Percentiles rank a stretch among this genome's conserved stretches.
Conservation (phyloP, 2,113 vertebrate genomes). For the Solea senegalensis region DNA sequence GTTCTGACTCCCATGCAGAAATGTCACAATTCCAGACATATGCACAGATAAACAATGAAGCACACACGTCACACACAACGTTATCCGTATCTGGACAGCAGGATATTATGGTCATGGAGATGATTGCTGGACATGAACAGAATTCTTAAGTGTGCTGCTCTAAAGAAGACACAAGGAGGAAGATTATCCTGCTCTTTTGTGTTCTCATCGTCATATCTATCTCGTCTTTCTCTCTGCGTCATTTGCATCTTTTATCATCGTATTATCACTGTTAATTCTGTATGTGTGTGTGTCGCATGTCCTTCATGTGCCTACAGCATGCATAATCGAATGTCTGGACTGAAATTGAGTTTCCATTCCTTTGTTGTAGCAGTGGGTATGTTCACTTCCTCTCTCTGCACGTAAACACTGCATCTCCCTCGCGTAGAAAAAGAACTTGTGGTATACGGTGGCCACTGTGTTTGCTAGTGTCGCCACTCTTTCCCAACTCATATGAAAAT, state of each 20-base stretch:
- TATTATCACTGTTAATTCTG: conserved; percentile 1
- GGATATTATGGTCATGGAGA: conserved; percentile 24
- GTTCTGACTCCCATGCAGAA: conserved; percentile 5
- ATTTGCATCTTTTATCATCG: conserved; percentile 18
- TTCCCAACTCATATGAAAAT: background rate
- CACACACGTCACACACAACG: conserved; percentile 1
- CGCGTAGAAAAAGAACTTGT: conserved; percentile 39
- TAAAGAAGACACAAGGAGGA: conserved; percentile 13
- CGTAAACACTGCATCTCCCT: conserved; percentile 37
- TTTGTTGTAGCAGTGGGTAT: conserved; percentile 34
- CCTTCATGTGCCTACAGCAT: conserved; percentile 26
- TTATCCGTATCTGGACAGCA: conserved; percentile 42
- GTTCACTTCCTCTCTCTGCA: conserved; percentile 21
- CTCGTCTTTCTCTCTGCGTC: conserved; percentile 9
- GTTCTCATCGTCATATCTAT: conserved; percentile 19
- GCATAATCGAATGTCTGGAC: conserved; percentile 46
- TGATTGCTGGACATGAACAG: conserved; percentile 33
- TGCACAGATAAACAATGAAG: conserved; percentile 14
- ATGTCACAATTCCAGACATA: conserved; percentile 19
- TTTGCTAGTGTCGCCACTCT: background rate
- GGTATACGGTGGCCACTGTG: conserved; percentile 22
- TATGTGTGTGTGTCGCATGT: conserved; percentile 23
- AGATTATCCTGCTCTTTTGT: conserved; percentile 11
- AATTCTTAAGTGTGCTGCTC: conserved; percentile 7
- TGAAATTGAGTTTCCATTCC: conserved; percentile 53